Percentiles rank a stretch among this genome's conserved stretches.
phyloP scores from a whole-genome alignment of 2,888 invertebrate genomes.

The Notodonta ziczac region DNA sequence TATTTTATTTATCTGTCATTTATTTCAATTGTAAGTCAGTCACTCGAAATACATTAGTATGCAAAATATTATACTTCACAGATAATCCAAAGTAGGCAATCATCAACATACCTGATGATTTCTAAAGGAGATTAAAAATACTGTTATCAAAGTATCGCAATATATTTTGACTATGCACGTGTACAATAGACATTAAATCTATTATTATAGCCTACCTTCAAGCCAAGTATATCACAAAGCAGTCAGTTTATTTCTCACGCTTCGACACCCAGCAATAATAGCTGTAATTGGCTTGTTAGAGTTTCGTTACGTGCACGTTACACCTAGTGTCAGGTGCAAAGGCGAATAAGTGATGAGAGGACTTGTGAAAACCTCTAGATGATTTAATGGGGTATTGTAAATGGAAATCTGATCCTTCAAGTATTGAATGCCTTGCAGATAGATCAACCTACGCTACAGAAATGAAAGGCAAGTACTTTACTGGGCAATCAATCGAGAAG shows the following conservation, averaged over 20 bases:
- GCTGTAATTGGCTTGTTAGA: conserved; percentile 39
- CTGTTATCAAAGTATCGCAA: not conserved
- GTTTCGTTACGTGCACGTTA: conserved; percentile 33
- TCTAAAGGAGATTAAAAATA: not conserved
- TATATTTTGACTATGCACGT: not conserved
- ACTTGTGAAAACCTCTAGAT: conserved; percentile 15
- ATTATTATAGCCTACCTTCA: conserved; percentile 2
- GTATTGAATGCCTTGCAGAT: not conserved
- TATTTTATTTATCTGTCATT: too few species aligned
- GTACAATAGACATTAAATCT: not conserved
- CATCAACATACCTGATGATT: not conserved
- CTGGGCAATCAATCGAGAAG: not conserved
- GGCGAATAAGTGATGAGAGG: conserved; percentile 20
- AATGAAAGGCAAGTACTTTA: not conserved
- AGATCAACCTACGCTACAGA: too few species aligned
- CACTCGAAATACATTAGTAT: too few species aligned
- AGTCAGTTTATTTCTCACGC: conserved; percentile 43
- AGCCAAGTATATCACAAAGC: conserved; percentile 3
- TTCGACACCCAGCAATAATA: conserved; percentile 32
- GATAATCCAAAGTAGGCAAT: not conserved
- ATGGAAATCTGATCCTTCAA: not conserved
- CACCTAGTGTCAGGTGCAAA: conserved; percentile 33
- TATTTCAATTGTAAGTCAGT: too few species aligned
- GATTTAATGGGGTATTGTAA: conserved; percentile 21
- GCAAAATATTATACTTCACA: not conserved